A percentile compares a stretch with the other conserved stretches of the same genome.
These are phyloP conservation scores for Leuciscus waleckii DNA, from an alignment of 2,797 vertebrate genomes.

Conservation along the genomic window DNA sequence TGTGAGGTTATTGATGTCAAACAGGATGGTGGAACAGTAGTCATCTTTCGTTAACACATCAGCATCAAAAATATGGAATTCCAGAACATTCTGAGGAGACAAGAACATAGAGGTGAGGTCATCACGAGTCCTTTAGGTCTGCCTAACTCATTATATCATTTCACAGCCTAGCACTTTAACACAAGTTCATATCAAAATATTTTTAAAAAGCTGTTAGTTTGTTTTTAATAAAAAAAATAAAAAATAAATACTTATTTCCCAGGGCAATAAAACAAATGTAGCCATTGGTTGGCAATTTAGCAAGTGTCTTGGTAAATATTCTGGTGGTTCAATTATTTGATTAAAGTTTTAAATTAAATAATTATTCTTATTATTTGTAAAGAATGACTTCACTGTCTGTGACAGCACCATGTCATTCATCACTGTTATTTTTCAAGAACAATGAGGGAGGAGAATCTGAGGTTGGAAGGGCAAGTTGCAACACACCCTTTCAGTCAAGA, in stretches of 20 bases:
- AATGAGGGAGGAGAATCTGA: conserved; percentile 7
- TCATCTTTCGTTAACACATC: conserved; percentile 79
- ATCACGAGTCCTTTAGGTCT: too few relatives aligned
- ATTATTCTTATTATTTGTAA: not conserved
- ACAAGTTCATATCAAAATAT: not conserved
- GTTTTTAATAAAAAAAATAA: not conserved
- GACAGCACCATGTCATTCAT: not conserved
- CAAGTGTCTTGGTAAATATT: not conserved
- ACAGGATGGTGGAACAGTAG: conserved; percentile 74
- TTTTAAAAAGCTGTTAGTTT: not conserved
- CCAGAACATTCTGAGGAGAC: conserved; percentile 79
- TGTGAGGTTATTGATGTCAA: conserved; percentile 79
- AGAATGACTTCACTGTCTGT: not conserved
- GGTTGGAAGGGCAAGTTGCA: not conserved
- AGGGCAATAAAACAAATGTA: not conserved
- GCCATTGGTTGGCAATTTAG: not conserved
- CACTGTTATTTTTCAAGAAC: not conserved
- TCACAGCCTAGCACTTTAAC: not conserved
- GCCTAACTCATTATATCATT: not conserved
- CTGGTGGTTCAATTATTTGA: not conserved
- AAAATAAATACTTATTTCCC: too few relatives aligned
- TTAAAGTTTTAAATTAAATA: not conserved
- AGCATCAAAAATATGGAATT: conserved; percentile 82
- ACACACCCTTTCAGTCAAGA: not conserved
- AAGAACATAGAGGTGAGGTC: not conserved